Conservation (phyloP, 2,888 invertebrate genomes). For the Eristalis pertinax region DNA sequence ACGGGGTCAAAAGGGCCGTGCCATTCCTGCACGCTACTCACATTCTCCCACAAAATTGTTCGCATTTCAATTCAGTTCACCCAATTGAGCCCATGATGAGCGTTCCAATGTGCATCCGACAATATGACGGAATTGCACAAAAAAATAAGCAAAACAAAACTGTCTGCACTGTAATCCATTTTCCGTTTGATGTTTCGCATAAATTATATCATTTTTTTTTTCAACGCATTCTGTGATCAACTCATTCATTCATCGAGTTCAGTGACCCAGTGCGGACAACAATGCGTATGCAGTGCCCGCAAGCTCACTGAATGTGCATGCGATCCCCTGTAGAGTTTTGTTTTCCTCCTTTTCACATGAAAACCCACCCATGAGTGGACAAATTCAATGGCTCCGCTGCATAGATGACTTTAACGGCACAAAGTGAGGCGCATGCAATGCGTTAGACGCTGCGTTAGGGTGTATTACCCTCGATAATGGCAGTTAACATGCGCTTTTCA, state of each 20-base stretch:
- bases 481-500: not conserved
- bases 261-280: not conserved
- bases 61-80: not conserved
- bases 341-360: not conserved
- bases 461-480: not conserved
- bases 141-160: not conserved
- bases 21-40: no score
- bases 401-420: not conserved
- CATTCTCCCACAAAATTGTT: not conserved
- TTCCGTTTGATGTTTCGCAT: not conserved
- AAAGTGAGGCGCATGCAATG: not conserved
- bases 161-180: not conserved
- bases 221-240: not conserved
- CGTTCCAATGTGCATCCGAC: not conserved
- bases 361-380: not conserved
- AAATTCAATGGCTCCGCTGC: not conserved
- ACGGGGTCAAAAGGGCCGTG: no score
- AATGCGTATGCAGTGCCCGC: not conserved
- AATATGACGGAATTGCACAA: not conserved
- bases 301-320: not conserved
- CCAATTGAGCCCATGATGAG: not conserved
- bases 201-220: not conserved
- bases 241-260: not conserved
- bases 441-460: not conserved
- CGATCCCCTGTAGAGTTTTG: not conserved